phyloP scores from a whole-genome alignment of 30 jellyfish, hydroid and myxozoan species.

The Calvadosia cruxmelitensis region DNA sequence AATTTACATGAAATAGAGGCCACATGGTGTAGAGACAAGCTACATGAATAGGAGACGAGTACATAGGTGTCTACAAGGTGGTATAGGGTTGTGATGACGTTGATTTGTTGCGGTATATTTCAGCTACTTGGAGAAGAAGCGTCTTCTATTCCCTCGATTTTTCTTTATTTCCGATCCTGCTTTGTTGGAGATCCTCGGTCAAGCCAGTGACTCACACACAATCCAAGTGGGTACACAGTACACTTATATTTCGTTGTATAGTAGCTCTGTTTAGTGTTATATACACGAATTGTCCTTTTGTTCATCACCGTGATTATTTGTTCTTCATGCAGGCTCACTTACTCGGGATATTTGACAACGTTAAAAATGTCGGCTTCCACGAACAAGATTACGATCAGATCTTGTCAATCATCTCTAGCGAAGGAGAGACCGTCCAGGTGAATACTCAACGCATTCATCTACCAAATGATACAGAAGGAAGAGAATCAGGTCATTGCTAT shows the following conservation, averaged over 20 bases:
- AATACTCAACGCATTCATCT: background rate
- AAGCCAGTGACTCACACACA: conserved; percentile 95
- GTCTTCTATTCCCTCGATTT: conserved; percentile 89
- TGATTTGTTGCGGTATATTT: background rate
- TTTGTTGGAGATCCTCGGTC: conserved; percentile 88
- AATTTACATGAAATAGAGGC: no score
- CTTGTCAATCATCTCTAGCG: conserved; percentile 83
- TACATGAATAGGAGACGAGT: no score
- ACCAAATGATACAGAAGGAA: background rate
- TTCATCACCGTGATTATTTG: background rate
- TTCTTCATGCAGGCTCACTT: conserved; percentile 55
- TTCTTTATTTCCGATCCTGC: conserved; percentile 97
- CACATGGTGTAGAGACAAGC: no score
- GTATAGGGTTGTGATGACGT: no score
- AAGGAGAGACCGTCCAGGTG: conserved; percentile 95
- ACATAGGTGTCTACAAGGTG: no score
- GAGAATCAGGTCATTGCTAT: background rate
- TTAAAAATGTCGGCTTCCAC: conserved; percentile 82
- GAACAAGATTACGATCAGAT: conserved; percentile 72
- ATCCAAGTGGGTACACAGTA: conserved; percentile 41
- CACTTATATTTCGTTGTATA: no score
- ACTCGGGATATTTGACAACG: conserved; percentile 88
- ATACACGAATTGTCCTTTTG: background rate
- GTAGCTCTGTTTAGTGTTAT: background rate
- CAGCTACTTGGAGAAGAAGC: conserved; percentile 57